Conservation (phyloP, 2,888 invertebrate genomes). For the Drosophila pseudotalamancana region DNA sequence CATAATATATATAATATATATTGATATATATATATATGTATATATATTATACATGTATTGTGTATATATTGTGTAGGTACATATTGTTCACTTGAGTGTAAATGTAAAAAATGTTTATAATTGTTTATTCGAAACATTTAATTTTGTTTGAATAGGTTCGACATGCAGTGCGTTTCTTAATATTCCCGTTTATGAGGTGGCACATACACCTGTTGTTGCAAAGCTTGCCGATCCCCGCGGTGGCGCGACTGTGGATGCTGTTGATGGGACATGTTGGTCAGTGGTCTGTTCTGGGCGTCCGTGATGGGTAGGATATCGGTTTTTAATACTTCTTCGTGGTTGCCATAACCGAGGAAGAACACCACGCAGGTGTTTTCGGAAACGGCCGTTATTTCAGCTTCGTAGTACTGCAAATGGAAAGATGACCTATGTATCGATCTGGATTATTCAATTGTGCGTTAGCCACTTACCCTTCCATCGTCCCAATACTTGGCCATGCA, state of each 20-base stretch:
- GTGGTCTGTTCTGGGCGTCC: conserved; percentile 78
- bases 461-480: conserved; percentile 90
- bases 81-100: not conserved
- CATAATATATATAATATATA: no score
- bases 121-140: conserved; percentile 55
- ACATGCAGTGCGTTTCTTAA: conserved; percentile 44
- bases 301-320: conserved; percentile 90
- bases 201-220: conserved; percentile 84
- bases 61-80: not conserved
- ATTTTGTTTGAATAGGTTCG: conserved; percentile 49
- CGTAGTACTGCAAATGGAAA: conserved; percentile 88
- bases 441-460: not conserved
- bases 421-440: not conserved
- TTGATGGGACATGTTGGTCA: conserved; percentile 65
- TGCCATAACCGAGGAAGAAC: conserved; percentile 94
- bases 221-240: conserved; percentile 82
- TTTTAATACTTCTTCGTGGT: conserved; percentile 94
- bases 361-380: conserved; percentile 94
- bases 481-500: conserved; percentile 97
- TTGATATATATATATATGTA: not conserved
- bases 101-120: conserved; percentile 32
- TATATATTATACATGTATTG: not conserved
- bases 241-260: conserved; percentile 66
- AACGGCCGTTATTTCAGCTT: conserved; percentile 92
- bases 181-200: conserved; percentile 84